Evolutionary conservation across 2,888 invertebrate species (phyloP), one percentile per base, ranked within the genome.

Genomic region (Thecophora atra): DNA sequence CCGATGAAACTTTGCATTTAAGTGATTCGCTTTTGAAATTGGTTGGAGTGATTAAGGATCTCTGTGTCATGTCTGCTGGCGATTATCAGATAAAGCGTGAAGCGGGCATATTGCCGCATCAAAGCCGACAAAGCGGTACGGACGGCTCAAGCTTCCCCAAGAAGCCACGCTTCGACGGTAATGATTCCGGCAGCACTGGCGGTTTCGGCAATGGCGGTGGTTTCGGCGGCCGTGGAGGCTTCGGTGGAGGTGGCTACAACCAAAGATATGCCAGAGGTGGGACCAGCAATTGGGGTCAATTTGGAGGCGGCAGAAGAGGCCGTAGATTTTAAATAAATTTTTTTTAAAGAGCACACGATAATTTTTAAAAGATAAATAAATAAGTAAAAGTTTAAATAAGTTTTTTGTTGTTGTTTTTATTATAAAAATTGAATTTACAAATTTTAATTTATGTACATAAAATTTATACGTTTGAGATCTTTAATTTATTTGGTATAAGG

Each of bases 1-100:
- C 98, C 0, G 94, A 94, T 81, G 88, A 90, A 2, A 91, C 95
- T 0, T 81, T 92, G 30, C 89, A 92, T 52, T 56, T 87, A 37
- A 82, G 82, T 21, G 80, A 79, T 6, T 68, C 77, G 0, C 79
- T 82, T 66, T 70, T 75, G 0, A 81, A 91, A 89, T 89, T 94
- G 0, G 87, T 97, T 42, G 86, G 88, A 42, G 90, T 94, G 6
- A 88, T 98, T 0, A 91, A 90, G 79, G 89, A 91, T 24, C 86
- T 98, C 0, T 96, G 96, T 81, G 88, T 90, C 44, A 88, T 94
- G 81, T 90, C 92, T 75, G 92, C 96, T 0, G 94, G 95, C 0
- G 92, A 94, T 79, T 90, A 88, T 81, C 89, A 90, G 71, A 89
- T 94, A 77, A 88, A 90, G 21, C 90, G 91, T 0, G 88, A 89